phyloP scores from a whole-genome alignment of 2,113 vertebrate genomes.

The Oxyruncus cristatus region DNA sequence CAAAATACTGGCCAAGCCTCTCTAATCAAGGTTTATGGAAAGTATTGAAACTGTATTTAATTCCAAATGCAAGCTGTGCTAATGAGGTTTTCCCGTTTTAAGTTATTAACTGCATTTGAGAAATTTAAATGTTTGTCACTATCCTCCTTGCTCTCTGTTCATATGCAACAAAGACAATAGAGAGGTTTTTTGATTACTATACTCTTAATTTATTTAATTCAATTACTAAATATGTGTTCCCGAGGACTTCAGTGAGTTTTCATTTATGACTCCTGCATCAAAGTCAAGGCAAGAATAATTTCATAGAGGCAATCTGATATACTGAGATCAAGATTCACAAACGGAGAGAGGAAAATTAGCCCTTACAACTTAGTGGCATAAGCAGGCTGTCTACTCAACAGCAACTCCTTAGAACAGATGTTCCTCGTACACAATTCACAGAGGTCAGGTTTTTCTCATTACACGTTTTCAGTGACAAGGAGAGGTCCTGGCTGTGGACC shows the following conservation, averaged over 20 bases:
- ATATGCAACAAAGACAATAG: background rate
- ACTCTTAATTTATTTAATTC: background rate
- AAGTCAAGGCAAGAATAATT: background rate
- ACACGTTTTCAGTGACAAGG: background rate
- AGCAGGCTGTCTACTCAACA: background rate
- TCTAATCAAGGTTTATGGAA: background rate
- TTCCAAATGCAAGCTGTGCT: background rate
- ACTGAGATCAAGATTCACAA: background rate
- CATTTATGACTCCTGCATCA: background rate
- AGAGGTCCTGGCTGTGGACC: background rate
- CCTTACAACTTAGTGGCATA: background rate
- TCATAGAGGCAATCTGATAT: background rate
- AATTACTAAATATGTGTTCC: background rate
- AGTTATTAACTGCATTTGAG: background rate
- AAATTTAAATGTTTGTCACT: background rate
- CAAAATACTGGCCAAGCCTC: background rate
- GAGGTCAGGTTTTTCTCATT: constrained; percentile 17
- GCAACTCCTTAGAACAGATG: background rate
- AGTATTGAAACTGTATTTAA: background rate
- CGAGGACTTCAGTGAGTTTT: background rate
- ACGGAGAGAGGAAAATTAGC: background rate
- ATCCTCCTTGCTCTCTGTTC: background rate
- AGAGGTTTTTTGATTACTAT: background rate
- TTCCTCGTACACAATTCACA: background rate
- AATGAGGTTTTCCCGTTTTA: background rate